Percentiles rank a stretch among this genome's conserved stretches.
These are phyloP conservation scores for Lichenostomus cassidix DNA, from an alignment of 2,113 vertebrate species.

Conservation along the genomic window DNA sequence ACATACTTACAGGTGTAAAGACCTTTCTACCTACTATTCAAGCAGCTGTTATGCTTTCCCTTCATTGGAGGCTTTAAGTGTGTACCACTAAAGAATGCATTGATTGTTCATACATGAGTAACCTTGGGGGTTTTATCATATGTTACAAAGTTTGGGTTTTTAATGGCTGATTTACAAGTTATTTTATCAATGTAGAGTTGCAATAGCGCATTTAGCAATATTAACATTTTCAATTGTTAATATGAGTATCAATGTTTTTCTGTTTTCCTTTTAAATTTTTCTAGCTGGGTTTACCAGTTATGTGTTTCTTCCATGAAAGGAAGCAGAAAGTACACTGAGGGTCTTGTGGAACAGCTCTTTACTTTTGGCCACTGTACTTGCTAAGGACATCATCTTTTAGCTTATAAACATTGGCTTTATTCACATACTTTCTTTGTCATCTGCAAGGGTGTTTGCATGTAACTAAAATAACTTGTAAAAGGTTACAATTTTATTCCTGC, in stretches of 20 bases:
- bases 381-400: conserved; percentile 15
- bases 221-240: conserved; percentile 55
- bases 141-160: conserved; percentile 42
- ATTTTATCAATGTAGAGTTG: conserved; percentile 64
- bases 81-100: conserved; percentile 59
- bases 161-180: conserved; percentile 57
- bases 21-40: conserved; percentile 67
- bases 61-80: conserved; percentile 49
- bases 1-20: conserved; percentile 64
- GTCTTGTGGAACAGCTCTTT: conserved; percentile 48
- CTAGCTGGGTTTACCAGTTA: conserved; percentile 49
- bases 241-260: conserved; percentile 39
- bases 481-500: conserved; percentile 38
- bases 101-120: conserved; percentile 53
- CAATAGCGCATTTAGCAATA: conserved; percentile 74
- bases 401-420: conserved; percentile 30
- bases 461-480: conserved; percentile 52
- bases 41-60: conserved; percentile 62
- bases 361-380: conserved; percentile 15
- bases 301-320: conserved; percentile 23
- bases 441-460: background rate
- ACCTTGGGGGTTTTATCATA: conserved; percentile 27
- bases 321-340: conserved; percentile 17
- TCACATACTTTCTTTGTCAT: conserved; percentile 16
- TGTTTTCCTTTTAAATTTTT: conserved; percentile 55